Evolutionary conservation across 2,888 invertebrate species (phyloP).

Genomic region (Steinernema hermaphroditum): DNA sequence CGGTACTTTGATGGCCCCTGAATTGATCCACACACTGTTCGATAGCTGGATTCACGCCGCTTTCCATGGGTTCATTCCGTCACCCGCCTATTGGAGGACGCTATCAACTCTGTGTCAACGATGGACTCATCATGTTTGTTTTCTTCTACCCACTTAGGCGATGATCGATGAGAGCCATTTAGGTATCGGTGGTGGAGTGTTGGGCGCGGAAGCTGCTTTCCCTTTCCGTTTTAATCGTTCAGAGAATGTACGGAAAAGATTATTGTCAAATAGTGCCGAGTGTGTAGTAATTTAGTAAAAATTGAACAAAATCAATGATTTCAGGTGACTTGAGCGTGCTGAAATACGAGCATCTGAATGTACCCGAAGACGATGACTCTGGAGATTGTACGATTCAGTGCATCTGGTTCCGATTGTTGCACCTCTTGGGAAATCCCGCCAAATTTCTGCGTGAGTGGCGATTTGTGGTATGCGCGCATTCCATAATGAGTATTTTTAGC

Average conservation of each 20-base stretch:
- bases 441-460: slow-evolving; percentile 31
- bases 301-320: not conserved
- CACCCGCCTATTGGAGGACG: slow-evolving; percentile 62
- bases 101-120: slow-evolving; percentile 48
- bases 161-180: slow-evolving; percentile 25
- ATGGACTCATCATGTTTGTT: slow-evolving; percentile 60
- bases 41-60: slow-evolving; percentile 62
- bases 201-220: slow-evolving; percentile 60
- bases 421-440: slow-evolving; percentile 43
- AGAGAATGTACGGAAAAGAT: slow-evolving; percentile 57
- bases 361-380: slow-evolving; percentile 27
- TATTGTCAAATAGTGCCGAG: slow-evolving; percentile 49
- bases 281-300: slow-evolving; percentile 34
- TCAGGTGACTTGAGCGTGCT: not conserved
- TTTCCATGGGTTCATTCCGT: slow-evolving; percentile 57
- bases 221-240: slow-evolving; percentile 53
- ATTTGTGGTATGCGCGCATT: not conserved
- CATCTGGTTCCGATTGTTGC: slow-evolving; percentile 44
- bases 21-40: slow-evolving; percentile 58
- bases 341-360: not conserved
- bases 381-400: slow-evolving; percentile 23
- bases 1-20: slow-evolving; percentile 52
- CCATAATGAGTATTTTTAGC: not conserved
- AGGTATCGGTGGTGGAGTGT: slow-evolving; percentile 61
- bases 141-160: not conserved